These are phyloP conservation scores for Galaxias olidus DNA, from an alignment of 2,797 vertebrate genomes.

Conservation along the genomic window DNA sequence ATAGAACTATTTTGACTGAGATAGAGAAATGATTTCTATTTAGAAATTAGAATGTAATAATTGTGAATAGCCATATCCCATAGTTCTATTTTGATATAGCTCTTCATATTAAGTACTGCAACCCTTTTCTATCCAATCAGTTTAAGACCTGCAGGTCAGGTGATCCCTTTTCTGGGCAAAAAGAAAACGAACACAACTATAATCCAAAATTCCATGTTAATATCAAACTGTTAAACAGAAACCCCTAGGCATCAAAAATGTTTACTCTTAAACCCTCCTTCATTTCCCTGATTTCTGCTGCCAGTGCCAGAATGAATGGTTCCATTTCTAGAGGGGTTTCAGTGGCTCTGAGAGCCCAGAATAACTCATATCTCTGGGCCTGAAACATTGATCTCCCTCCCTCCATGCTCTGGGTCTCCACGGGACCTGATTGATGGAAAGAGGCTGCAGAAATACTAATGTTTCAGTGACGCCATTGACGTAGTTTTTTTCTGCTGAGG, in stretches of 20 bases:
- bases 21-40: not conserved
- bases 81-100: no score
- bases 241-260: not conserved
- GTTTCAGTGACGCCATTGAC: conserved; percentile 31
- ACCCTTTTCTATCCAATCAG: no score
- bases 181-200: no score
- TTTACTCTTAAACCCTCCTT: not conserved
- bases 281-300: conserved; percentile 5
- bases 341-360: conserved; percentile 13
- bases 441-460: conserved; percentile 19
- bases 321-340: conserved; percentile 23
- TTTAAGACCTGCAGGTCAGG: no score
- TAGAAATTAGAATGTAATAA: no score
- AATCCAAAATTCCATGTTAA: no score
- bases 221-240: no score
- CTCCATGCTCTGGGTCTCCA: not conserved
- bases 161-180: no score
- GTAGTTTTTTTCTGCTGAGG: conserved; percentile 31
- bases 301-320: conserved; percentile 13
- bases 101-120: no score
- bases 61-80: no score
- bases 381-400: conserved; percentile 36
- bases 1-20: conserved; percentile 14
- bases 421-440: conserved; percentile 11
- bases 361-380: conserved; percentile 27